Conservation (phyloP, 2,113 vertebrate species). For the Camelus bactrianus region DNA sequence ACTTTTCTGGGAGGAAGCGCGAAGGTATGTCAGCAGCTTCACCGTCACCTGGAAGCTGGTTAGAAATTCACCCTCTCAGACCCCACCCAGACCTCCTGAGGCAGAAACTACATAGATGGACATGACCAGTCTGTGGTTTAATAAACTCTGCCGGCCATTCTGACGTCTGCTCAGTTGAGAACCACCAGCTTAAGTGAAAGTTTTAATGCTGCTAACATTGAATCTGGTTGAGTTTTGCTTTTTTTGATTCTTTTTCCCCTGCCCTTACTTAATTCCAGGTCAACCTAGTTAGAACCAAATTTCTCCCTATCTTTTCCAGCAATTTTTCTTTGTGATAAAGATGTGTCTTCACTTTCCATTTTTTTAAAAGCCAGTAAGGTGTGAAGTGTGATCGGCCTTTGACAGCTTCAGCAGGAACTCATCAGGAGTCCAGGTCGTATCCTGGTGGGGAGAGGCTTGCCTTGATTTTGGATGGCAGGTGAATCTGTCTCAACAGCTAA, state of each 20-base stretch:
- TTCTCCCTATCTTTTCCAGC: neutral
- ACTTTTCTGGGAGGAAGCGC: neutral
- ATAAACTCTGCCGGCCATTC: rapidly evolving
- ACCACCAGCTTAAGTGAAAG: neutral
- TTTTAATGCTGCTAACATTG: neutral
- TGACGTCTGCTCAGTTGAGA: rapidly evolving
- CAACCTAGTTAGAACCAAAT: neutral
- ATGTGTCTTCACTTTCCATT: neutral
- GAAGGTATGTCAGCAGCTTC: neutral
- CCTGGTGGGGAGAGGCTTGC: neutral
- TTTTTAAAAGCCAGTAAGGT: neutral
- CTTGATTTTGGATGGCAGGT: neutral
- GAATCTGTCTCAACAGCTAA: neutral
- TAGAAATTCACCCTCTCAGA: neutral
- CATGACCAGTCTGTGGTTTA: rapidly evolving
- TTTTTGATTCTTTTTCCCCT: neutral
- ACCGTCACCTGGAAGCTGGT: neutral
- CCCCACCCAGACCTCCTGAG: neutral
- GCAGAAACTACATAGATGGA: neutral
- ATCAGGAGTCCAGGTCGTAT: neutral
- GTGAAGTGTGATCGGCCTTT: neutral
- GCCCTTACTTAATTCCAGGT: neutral
- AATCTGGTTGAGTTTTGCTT: neutral
- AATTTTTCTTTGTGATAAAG: neutral
- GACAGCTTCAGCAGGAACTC: neutral